Base-by-base conservation (phyloP, 1,140 invertebrate species). In the Trichonephila inaurata region DNA sequence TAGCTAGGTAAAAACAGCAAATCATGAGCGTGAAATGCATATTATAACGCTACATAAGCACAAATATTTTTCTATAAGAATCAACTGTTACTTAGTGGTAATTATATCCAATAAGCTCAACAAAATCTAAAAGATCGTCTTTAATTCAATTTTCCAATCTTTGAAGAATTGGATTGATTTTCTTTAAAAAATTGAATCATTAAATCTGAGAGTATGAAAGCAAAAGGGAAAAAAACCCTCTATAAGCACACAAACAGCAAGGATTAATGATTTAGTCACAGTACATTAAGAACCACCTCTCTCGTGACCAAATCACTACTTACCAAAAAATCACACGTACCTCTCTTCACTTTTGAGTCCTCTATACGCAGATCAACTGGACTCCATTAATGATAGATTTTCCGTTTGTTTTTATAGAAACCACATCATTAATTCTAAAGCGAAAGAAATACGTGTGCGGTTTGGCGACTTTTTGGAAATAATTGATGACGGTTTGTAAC, bases 351-450 rank as follows among this genome's bases (percentile, higher is more conserved):
- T 69, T 69, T 69, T 69, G n/a, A 69, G 24, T 24, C 64, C 24
- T 69, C 12, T 69, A 21, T 69, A 69, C 66, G 44, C 51, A 60
- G 12, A 14, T 21, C 44, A 60, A 33, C 44, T 44, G 14, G 44
- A 21, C n/a, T 86, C 44, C 44, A 86, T 86, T 86, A 86, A 86
- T 86, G 83, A 86, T 61, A 28, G 61, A 69, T 86, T 86, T 61
- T 61, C 44, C 19, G 44, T 86, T 86, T 86, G 83, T 86, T 86
- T 61, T 86, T 86, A 86, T 86, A 51, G 83, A 86, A 86, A 44
- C 24, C 21, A 21, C 21, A 61, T 51, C 83, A 86, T 86, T 86
- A 86, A 60, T 86, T 86, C 83, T 61, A 86, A 86, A 86, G 24
- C 66, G 24, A 69, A 24, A 69, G 66, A 61, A 51, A 24, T 86